Evolutionary conservation across 1,140 invertebrate species (phyloP), one percentile per base, ranked within the genome.

Genomic region (Drosophila elegans): DNA sequence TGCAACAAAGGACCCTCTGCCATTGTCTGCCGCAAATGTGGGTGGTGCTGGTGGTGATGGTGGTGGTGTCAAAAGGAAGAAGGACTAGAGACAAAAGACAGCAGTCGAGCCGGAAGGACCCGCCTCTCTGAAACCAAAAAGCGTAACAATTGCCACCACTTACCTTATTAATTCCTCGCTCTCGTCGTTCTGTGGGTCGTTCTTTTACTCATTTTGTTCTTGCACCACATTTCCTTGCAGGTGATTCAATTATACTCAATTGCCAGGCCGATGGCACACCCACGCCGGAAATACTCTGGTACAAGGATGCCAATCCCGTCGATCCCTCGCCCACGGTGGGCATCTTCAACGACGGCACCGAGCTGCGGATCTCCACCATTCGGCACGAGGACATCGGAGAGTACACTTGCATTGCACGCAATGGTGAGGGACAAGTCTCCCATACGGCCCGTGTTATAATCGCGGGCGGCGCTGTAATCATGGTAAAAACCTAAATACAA

Each of bases 181-280:
- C 56, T 80, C 68, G 60, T 32, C 7, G 29, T 32, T 7, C 29
- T 32, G 29, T 6, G 5, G 48, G 16, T 52, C 41, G 32, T 13
- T 34, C 44, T 9, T 16, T 25, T 46, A 27, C 25, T 13, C 48
- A 34, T 51, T 51, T 34, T 27, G 48, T 34, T 51, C n/a, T 51
- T n/a, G 27, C 48, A 34, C 54, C 48, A 48, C 67, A 54, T 64
- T 75, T 80, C 53, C 64, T 76, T 92, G 45, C 83, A 95, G 97
- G 98, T 72, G 97, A 98, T 94, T 97, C 96, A 68, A 97, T 99
- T 91, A 97, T 98, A 91, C 95, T 99, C 79, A 98, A 97, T 93
- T 99, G 98, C 94, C 96, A 98, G 93, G 98, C 97, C 13, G 97
- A 97, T 93, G 98, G 98, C 68, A 98, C 97, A 38, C 97, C 97